These are phyloP conservation scores for Spicauda simplicius DNA, from an alignment of 2,888 invertebrate species.

Conservation along the genomic window DNA sequence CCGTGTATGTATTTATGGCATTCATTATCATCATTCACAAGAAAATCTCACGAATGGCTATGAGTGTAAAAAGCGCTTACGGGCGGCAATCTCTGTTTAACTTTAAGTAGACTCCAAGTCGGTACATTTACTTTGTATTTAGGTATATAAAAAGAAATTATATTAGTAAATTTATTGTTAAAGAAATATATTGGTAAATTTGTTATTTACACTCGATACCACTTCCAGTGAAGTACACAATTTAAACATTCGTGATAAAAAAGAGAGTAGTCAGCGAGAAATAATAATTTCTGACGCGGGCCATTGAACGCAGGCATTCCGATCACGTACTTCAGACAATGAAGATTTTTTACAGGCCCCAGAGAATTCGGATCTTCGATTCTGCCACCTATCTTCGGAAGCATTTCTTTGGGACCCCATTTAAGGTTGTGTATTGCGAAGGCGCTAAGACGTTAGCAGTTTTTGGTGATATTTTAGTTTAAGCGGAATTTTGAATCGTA, in stretches of 20 bases:
- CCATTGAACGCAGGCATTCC: constrained; percentile 62
- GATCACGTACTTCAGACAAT: constrained; percentile 71
- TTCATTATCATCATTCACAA: too few species aligned
- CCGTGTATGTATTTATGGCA: too few species aligned
- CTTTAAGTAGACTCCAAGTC: too few species aligned
- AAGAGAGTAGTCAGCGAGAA: constrained; percentile 43
- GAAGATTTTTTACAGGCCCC: constrained; percentile 63
- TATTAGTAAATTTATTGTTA: too few species aligned
- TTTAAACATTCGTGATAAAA: constrained; percentile 12
- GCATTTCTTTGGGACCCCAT: constrained; percentile 24
- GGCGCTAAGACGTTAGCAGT: constrained; percentile 20
- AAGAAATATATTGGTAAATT: too few species aligned
- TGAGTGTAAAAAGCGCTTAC: too few species aligned
- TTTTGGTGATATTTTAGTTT: constrained; percentile 3
- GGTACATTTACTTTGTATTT: too few species aligned
- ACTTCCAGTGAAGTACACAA: constrained; percentile 11
- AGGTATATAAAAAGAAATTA: too few species aligned
- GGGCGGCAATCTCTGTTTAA: too few species aligned
- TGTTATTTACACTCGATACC: neutral
- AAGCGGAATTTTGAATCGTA: neutral
- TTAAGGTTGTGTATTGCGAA: constrained; percentile 25
- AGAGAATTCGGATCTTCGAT: constrained; percentile 53
- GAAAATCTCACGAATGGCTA: too few species aligned
- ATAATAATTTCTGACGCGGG: constrained; percentile 65
- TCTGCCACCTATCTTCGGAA: constrained; percentile 49